Conservation (phyloP, 1,140 invertebrate genomes). For the Lepidurus packardi region DNA sequence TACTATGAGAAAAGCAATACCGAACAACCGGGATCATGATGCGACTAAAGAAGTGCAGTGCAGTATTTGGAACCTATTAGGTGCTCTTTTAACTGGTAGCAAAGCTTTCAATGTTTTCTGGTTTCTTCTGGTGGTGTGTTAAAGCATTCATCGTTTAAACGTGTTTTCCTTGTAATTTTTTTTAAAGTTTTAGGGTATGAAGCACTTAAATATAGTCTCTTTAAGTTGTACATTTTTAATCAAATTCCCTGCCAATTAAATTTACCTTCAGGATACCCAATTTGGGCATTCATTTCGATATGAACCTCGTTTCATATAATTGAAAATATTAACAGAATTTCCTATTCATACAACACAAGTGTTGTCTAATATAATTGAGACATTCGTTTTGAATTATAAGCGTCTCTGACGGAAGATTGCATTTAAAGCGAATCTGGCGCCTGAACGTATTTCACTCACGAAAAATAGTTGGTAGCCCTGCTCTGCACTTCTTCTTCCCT, state of each 20-base stretch:
- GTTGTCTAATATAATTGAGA: neutral
- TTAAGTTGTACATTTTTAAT: too few relatives aligned
- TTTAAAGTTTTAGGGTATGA: neutral
- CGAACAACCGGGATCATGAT: too few relatives aligned
- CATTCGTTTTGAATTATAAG: neutral
- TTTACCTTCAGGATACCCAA: too few relatives aligned
- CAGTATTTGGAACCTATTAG: conserved; percentile 15
- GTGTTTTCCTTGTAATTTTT: neutral
- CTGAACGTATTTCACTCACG: neutral
- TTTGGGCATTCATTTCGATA: too few relatives aligned
- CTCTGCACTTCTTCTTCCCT: neutral
- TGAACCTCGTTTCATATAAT: too few relatives aligned
- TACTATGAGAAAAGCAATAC: neutral
- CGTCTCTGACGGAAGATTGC: neutral
- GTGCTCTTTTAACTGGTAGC: neutral
- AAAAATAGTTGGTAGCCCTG: neutral
- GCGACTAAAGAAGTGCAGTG: neutral
- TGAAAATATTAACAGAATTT: too few relatives aligned
- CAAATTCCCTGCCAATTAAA: too few relatives aligned
- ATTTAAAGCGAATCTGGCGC: neutral
- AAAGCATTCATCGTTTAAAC: neutral
- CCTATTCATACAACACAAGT: too few relatives aligned
- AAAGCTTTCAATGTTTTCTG: neutral
- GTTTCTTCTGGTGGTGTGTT: neutral
- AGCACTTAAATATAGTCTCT: too few relatives aligned